Evolutionary conservation across 2,113 vertebrate genomes (phyloP).

Genomic region (Nothobranchius furzeri): DNA sequence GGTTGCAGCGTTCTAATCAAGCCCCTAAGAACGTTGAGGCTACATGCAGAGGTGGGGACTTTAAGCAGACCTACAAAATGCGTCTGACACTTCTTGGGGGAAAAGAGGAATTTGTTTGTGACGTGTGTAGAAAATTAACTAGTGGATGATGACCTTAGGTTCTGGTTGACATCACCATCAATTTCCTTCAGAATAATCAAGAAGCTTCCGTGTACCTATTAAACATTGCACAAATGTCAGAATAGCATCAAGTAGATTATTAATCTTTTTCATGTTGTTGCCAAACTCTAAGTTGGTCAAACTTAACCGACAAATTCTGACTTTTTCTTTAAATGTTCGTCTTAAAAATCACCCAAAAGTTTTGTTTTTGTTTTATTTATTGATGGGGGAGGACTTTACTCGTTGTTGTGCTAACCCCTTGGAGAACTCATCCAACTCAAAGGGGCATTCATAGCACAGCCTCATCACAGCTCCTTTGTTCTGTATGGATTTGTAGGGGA

Average conservation of each 20-base stretch:
- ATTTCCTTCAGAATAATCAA: background rate
- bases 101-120: no score
- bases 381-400: no score
- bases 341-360: no score
- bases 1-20: no score
- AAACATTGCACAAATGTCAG: background rate
- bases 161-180: background rate
- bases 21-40: background rate
- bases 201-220: background rate
- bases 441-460: conserved; percentile 27
- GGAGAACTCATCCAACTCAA: conserved; percentile 23
- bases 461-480: conserved; percentile 39
- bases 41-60: background rate
- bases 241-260: conserved; percentile 7
- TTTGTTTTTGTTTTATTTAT: no score
- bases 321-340: no score
- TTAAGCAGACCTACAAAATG: background rate
- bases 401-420: no score
- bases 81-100: background rate
- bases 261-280: background rate
- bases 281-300: no score
- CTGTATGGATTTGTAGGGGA: conserved; percentile 17
- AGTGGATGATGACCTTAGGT: no score
- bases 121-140: no score
- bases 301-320: no score